Evolutionary conservation across 2,113 vertebrate species (phyloP), one percentile per base, ranked within the genome.

Genomic region (Ceuthmochares aereus): DNA sequence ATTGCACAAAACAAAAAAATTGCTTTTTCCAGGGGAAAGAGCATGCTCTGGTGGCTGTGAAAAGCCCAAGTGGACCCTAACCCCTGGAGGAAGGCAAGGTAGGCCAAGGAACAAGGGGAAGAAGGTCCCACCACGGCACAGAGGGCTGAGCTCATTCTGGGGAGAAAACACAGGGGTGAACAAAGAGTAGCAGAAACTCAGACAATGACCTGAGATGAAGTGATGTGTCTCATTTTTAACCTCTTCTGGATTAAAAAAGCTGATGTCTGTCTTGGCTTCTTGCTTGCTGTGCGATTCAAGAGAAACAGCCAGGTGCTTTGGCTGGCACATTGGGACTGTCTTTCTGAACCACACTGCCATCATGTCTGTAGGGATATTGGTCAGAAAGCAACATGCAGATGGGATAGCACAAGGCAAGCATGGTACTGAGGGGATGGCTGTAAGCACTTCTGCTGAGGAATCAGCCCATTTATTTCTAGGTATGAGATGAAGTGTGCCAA

Each of bases 11-110:
- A 85, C 37, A 74, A 70, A 89, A 45, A 56, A 34, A 52, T 30
- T 92, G 73, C 55, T 88, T 95, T 95, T 90, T 91, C 59, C 60
- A 88, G 88, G 83, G 79, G 34, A 88, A 83, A 90, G 83, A 77
- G 42, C 37, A 63, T 79, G 42, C 70, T 95, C 69, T 94, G 27
- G 84, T 69, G 91, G 54, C 91, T 93, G 32, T 70, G 85, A 91
- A 94, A 88, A 18, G 67, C 63, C 69, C 63, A 68, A 94, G 67
- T 75, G 96, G 74, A 82, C 18, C 42, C 43, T 84, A 91, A 22
- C 32, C 45, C 45, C 55, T 32, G 51, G 26, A 79, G 37, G 47
- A 92, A 89, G 45, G 82, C 68, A 72, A 91, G 64, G 70, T 45
- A 96, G 84, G 55, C 81, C 59, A 88, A 90, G 51, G 42, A 80